phyloP scores from a whole-genome alignment of 1,140 invertebrate genomes.

The Pollicipes pollicipes region DNA sequence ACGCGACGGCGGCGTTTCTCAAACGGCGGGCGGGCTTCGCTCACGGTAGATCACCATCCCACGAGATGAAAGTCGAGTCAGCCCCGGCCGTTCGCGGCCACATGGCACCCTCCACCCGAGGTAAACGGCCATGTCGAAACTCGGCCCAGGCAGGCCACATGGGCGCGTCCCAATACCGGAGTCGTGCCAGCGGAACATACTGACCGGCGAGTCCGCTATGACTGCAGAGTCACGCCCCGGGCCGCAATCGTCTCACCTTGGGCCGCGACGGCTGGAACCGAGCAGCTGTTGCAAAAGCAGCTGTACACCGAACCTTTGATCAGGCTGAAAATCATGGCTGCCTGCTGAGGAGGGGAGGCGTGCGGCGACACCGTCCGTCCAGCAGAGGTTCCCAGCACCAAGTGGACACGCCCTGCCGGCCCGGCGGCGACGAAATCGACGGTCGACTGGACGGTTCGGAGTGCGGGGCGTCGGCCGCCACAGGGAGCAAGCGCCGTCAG shows the following conservation, averaged over 20 bases:
- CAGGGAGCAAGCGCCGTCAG: neutral
- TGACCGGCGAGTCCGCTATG: no score
- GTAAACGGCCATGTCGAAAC: neutral
- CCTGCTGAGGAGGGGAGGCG: neutral
- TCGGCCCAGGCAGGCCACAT: neutral
- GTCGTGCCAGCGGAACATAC: no score
- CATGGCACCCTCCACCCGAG: neutral
- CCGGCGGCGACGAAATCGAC: neutral
- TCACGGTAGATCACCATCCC: no score
- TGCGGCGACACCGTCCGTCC: neutral
- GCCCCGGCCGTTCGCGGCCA: no score
- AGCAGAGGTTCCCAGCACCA: neutral
- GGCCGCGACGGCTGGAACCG: neutral
- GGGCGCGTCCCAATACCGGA: no score
- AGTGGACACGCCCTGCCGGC: neutral
- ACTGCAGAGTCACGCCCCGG: no score
- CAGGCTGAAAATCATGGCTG: neutral
- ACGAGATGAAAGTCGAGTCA: no score
- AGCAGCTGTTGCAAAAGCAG: neutral
- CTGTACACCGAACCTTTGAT: neutral
- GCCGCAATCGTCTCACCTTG: neutral
- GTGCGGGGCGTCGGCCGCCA: neutral
- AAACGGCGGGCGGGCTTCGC: no score
- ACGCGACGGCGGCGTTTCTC: no score
- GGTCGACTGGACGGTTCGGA: neutral